Evolutionary conservation across 1,140 invertebrate species (phyloP).

Genomic region (Drosophila pallidifrons): DNA sequence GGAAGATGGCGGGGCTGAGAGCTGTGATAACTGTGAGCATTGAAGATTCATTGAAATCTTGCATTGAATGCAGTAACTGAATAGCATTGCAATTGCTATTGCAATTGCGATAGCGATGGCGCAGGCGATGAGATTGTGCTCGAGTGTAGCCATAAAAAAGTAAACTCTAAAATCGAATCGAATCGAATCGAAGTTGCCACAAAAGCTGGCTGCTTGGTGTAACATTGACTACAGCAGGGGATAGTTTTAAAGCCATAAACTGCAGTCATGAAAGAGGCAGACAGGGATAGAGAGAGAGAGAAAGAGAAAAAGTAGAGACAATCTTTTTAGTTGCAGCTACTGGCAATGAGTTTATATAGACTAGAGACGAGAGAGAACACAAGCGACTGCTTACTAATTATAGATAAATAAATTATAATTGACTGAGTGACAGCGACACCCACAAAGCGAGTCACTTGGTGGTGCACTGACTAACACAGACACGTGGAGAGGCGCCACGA

Average conservation of each 20-base stretch:
- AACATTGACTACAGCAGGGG: conserved; percentile 19
- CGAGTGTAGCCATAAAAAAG: conserved; percentile 65
- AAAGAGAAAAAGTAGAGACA: not conserved
- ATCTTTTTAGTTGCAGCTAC: conserved; percentile 1
- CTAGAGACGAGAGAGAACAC: not conserved
- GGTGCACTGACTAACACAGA: conserved; percentile 1
- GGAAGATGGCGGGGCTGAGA: not conserved
- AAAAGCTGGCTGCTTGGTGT: not conserved
- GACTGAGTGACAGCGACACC: conserved; percentile 44
- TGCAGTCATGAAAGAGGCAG: not conserved
- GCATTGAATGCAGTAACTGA: conserved; percentile 36
- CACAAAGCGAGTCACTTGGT: not conserved
- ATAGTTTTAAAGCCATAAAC: conserved; percentile 9
- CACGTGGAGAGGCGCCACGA: not conserved
- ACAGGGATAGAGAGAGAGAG: not conserved
- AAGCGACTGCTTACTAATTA: conserved; percentile 61
- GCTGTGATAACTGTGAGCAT: not conserved
- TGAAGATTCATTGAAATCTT: conserved; percentile 33
- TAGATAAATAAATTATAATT: conserved; percentile 80
- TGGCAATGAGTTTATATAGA: not conserved
- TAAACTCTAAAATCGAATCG: conserved; percentile 52
- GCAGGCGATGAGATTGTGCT: conserved; percentile 27
- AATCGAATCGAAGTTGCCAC: conserved; percentile 41
- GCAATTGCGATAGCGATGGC: not conserved
- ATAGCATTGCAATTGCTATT: conserved; percentile 25